Base-by-base conservation (phyloP, 1,140 invertebrate genomes). In the Bombyx mori region DNA sequence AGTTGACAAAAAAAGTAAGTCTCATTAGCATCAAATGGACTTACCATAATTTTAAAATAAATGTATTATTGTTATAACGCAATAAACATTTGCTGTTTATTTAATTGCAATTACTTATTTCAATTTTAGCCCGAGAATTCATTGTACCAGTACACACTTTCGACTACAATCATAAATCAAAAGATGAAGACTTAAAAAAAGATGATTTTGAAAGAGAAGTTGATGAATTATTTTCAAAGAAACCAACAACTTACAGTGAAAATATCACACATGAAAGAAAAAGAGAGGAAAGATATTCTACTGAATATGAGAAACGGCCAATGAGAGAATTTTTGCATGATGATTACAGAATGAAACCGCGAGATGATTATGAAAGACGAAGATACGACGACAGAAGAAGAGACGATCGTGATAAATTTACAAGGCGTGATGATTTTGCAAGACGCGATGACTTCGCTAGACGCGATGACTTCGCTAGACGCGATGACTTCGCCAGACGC, bases 141-240 rank as follows among this genome's bases (percentile, higher is more conserved):
- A 82, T 89, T 63, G 88, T 89, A 73, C 90, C 90, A 9, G 83
- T 90, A 3, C 89, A 91, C 73, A 91, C 84, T 51, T 90, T 91
- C 76, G 90, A 91, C 54, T 91, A 91, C 65, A 88, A 90, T 62
- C 90, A 91, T 65, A 82, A 82, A 58, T 89, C 90, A 9, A 88
- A 84, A 60, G 74, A 87, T 66, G 72, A 72, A 49, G 77, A 81
- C 51, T 45, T 54, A 35, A 73, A 70, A 54, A 77, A 71, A 55
- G 78, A 55, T 47, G 76, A 84, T 62, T 84, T 83, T 70, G 79
- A 82, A 58, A 79, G 68, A 60, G 83, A 84, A 70, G 71, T 64
- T 10, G 77, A 81, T 58, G 75, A 81, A 42, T 62, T 86, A 61
- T 84, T 79, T 68, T 42, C 61, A 51, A 79, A 61, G 61, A 73